phyloP scores from a whole-genome alignment of 2,797 vertebrate species.

The Stomatorhinus walkeri region DNA sequence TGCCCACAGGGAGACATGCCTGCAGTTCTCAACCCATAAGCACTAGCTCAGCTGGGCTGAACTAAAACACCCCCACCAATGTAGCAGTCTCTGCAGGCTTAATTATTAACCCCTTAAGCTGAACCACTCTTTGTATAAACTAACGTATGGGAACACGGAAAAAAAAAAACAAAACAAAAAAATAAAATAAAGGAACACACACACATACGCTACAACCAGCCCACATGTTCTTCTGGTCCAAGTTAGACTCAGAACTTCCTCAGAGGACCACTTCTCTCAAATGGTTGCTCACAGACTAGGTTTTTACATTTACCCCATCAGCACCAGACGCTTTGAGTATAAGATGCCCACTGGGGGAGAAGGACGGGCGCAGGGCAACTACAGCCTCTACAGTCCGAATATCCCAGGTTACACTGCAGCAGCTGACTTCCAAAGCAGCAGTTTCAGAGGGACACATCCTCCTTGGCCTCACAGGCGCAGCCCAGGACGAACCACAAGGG shows the following conservation, averaged over 20 bases:
- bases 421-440: background rate
- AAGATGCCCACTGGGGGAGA: background rate
- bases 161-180: background rate
- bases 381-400: background rate
- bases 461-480: background rate
- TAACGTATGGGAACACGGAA: background rate
- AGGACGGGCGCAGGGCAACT: background rate
- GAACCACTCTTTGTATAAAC: background rate
- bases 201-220: background rate
- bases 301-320: background rate
- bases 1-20: background rate
- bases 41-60: background rate
- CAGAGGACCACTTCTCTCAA: background rate
- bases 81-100: background rate
- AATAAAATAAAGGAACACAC: background rate
- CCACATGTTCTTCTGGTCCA: background rate
- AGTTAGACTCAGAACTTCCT: background rate
- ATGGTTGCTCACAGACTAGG: background rate
- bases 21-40: background rate
- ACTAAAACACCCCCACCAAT: background rate
- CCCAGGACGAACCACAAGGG: background rate
- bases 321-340: background rate
- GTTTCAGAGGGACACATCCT: background rate
- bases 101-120: background rate
- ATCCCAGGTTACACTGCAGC: background rate